Evolutionary conservation across 2,797 vertebrate genomes (phyloP).

Genomic region (Lepidocolaptes lacrymiger): DNA sequence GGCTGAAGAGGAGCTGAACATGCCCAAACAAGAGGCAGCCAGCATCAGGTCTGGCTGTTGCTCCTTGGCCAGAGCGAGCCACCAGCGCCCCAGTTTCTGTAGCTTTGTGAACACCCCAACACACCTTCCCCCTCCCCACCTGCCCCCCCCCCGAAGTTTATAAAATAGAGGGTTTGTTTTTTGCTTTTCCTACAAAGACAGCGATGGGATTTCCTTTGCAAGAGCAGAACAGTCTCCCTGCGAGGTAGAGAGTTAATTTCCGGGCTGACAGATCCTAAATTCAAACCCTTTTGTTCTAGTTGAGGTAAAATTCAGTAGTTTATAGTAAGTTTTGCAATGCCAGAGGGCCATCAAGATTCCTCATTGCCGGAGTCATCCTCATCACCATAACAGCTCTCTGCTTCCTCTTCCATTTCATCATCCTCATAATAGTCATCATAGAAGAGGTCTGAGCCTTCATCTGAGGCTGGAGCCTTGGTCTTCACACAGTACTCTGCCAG

Average conservation of each 20-base stretch:
- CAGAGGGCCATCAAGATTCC: conserved; percentile 86
- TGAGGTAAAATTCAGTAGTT: conserved; percentile 76
- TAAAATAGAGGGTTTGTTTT: not conserved
- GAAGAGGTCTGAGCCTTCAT: conserved; percentile 93
- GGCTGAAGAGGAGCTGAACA: not conserved
- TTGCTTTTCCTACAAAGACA: conserved; percentile 31
- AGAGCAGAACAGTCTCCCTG: conserved; percentile 45
- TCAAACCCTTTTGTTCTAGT: conserved; percentile 59
- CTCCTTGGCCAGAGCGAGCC: not conserved
- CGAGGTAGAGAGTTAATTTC: conserved; percentile 68
- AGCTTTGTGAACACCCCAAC: fast-evolving
- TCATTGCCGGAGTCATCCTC: conserved; percentile 92
- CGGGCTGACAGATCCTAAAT: conserved; percentile 57
- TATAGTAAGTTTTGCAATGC: not conserved
- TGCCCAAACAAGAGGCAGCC: not conserved
- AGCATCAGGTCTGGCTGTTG: not conserved
- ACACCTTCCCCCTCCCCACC: not conserved
- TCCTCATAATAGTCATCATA: conserved; percentile 95
- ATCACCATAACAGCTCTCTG: conserved; percentile 89
- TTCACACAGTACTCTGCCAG: conserved; percentile 95
- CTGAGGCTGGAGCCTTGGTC: conserved; percentile 87
- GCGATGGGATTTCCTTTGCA: not conserved
- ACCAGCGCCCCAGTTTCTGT: not conserved
- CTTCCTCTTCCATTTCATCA: conserved; percentile 87
- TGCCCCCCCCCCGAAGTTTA: not conserved